Evolutionary conservation across 2,888 invertebrate genomes (phyloP).

Genomic region (Drosophila helvetica): DNA sequence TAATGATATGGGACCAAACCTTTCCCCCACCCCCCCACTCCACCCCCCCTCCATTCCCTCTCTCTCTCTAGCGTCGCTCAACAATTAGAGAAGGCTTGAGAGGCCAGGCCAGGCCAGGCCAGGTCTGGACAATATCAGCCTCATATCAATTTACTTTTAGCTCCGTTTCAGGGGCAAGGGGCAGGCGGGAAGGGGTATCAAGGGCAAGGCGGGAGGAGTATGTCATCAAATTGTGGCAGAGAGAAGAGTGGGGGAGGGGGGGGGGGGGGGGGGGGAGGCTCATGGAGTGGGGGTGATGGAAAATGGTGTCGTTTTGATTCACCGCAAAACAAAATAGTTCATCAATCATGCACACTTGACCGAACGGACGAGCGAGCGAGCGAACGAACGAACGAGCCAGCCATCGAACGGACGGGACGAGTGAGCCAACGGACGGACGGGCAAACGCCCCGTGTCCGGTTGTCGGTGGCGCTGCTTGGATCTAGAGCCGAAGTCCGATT

Average conservation of each 20-base stretch:
- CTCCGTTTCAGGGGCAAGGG: neutral
- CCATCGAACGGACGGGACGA: slow-evolving; percentile 10
- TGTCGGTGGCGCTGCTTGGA: neutral
- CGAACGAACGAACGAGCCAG: neutral
- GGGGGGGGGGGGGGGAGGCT: too few species aligned
- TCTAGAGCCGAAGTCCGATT: neutral
- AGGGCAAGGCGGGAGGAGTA: slow-evolving; percentile 58
- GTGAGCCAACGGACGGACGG: slow-evolving; percentile 12
- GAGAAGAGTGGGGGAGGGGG: too few species aligned
- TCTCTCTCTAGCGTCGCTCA: slow-evolving; percentile 24
- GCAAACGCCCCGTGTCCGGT: slow-evolving; percentile 9
- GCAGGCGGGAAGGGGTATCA: neutral
- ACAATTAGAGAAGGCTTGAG: slow-evolving; percentile 56
- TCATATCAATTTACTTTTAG: slow-evolving; percentile 46
- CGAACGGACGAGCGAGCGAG: slow-evolving; percentile 42
- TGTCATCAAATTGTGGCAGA: slow-evolving; percentile 65
- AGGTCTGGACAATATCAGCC: slow-evolving; percentile 28
- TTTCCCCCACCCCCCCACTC: slow-evolving; percentile 51
- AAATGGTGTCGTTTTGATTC: slow-evolving; percentile 78
- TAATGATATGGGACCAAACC: slow-evolving; percentile 74
- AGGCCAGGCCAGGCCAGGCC: slow-evolving; percentile 14
- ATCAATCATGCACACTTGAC: slow-evolving; percentile 80
- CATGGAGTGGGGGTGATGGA: slow-evolving; percentile 20
- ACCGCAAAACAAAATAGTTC: slow-evolving; percentile 79
- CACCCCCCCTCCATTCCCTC: neutral